phyloP scores from a whole-genome alignment of 2,113 vertebrate species.

The Strigops habroptila region DNA sequence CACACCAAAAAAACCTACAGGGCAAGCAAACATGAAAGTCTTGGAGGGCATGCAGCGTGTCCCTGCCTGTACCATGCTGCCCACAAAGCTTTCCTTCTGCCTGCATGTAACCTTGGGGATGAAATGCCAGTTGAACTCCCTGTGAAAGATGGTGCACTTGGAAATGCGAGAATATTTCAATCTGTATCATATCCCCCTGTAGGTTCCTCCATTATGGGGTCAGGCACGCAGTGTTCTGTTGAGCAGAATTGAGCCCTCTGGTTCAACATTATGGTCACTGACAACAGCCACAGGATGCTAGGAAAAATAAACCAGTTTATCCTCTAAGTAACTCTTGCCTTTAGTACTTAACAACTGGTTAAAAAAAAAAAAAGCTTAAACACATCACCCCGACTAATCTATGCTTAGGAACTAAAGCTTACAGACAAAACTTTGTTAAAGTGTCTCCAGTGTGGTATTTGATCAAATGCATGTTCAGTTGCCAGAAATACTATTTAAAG shows the following conservation, averaged over 20 bases:
- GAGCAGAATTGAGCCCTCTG: neutral
- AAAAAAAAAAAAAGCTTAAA: neutral
- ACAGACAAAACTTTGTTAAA: neutral
- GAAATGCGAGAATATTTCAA: neutral
- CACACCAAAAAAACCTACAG: neutral
- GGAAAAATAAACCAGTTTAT: neutral
- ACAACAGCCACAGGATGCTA: neutral
- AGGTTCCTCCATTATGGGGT: neutral
- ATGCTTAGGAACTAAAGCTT: neutral
- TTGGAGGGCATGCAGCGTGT: rapidly evolving
- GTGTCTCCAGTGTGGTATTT: neutral
- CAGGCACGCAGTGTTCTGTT: rapidly evolving
- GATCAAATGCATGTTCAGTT: neutral
- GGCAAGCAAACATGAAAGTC: neutral
- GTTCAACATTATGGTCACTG: neutral
- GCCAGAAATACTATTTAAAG: neutral
- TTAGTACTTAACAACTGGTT: neutral
- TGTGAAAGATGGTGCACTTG: neutral
- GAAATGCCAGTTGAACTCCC: neutral
- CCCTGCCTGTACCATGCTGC: neutral
- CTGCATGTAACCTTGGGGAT: rapidly evolving
- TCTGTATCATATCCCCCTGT: neutral
- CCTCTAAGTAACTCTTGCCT: neutral
- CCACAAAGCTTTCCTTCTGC: neutral
- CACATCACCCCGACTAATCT: neutral